A percentile compares a stretch with the other conserved stretches of the same genome.
These are phyloP conservation scores for Plebejus argus DNA, from an alignment of 2,888 invertebrate genomes.

Conservation along the genomic window DNA sequence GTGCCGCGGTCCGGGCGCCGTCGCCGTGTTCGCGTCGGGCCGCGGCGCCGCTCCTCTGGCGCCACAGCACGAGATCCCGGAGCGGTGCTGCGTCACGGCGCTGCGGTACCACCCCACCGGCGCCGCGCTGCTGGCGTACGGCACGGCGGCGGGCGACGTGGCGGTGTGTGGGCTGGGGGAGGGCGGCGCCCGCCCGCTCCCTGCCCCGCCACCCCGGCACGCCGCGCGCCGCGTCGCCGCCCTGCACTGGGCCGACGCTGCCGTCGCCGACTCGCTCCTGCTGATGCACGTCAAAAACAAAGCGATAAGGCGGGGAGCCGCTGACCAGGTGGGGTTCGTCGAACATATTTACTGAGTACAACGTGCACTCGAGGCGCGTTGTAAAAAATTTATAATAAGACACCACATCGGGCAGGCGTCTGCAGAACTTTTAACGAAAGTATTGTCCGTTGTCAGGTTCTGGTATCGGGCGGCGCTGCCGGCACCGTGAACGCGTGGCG, in stretches of 20 bases:
- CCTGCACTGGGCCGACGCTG: constrained; percentile 61
- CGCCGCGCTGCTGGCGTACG: constrained; percentile 63
- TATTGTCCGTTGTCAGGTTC: constrained; percentile 37
- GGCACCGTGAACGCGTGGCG: constrained; percentile 65
- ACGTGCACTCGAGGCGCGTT: constrained; percentile 36
- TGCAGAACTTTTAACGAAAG: no score
- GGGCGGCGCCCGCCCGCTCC: constrained; percentile 50
- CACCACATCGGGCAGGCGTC: no score
- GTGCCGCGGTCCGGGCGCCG: constrained; percentile 65
- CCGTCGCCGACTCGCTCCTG: constrained; percentile 56
- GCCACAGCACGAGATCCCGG: constrained; percentile 57
- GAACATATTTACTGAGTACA: not conserved
- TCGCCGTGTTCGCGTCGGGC: constrained; percentile 61
- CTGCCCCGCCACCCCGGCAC: constrained; percentile 60
- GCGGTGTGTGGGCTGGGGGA: constrained; percentile 56
- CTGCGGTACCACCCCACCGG: constrained; percentile 62
- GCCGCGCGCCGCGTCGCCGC: constrained; percentile 57
- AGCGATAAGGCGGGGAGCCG: constrained; percentile 59
- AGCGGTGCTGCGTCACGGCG: constrained; percentile 64
- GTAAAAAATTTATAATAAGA: not conserved
- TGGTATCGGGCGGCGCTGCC: constrained; percentile 45
- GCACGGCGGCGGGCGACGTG: constrained; percentile 64
- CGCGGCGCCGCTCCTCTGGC: constrained; percentile 73
- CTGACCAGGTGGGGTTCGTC: constrained; percentile 53
- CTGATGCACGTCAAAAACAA: constrained; percentile 59